Base-by-base conservation (phyloP, 2,113 vertebrate genomes). In the Carlito syrichta region DNA sequence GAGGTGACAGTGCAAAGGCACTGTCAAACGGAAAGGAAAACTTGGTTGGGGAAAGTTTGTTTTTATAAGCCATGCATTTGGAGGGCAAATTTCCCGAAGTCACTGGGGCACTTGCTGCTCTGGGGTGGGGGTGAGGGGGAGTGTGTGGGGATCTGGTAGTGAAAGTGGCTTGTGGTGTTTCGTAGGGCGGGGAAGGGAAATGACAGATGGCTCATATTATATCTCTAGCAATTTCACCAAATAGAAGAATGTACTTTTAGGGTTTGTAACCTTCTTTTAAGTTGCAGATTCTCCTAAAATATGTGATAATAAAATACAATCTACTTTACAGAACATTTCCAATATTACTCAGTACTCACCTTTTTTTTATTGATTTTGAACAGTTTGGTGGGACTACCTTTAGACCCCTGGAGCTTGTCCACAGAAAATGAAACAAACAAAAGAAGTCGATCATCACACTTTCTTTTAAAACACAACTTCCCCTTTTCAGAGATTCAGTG, bases 201-300 rank as follows among this genome's bases (percentile, higher is more conserved):
- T 87, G 68, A 93, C 98, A 98, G 88, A 97, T 96, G 97, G 97
- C 98, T 98, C 48, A 0, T 86, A 95, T 98, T 98, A 98, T 97
- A 98, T 97, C 97, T 97, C 95, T 94, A 97, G 97, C 97, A 97
- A 96, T 98, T 97, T 97, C 95, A 97, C 95, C 79, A 97, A 98
- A 98, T 96, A 97, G 97, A 97, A 98, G 98, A 98, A 98, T 98
- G 98, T 97, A 98, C 96, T 97, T 98, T 97, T 97, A 98, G 98
- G 97, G 83, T 98, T 98, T 98, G 89, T 98, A 98, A 98, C 98
- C 98, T 98, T 97, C 96, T 97, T 96, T n/a, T 94, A 95, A 98
- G 97, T 97, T 94, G 89, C 97, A 97, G 96, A 97, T 98, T 98
- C 98, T 95, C 98, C 93, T 96, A 96, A 98, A 95, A 94, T 93